Evolutionary conservation across 2,113 vertebrate species (phyloP), one percentile per base, ranked within the genome.

Genomic region (Hippoglossus stenolepis): DNA sequence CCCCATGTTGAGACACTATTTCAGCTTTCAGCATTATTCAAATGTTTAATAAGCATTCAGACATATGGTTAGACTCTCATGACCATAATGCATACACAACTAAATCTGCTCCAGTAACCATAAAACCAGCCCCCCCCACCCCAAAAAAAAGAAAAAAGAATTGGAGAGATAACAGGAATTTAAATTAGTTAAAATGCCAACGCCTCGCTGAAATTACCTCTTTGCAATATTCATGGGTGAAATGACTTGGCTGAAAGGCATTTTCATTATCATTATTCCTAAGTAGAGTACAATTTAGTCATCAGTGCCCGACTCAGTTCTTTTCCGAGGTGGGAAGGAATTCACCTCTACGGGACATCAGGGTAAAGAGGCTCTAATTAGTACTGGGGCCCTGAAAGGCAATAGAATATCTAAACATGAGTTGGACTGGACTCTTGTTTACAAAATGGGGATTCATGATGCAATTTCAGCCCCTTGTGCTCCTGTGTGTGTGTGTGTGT

Each of bases 111-210:
- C 70, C 70, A 86, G 69, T 82, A 82, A 82, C 87, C 82, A 84
- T 71, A 89, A 82, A 89, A 89, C 74, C 56, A 63, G 78, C 73
- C 40, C 77, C 24, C 24, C 24, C n/a, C n/a, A 0, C 24, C 24
- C 24, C 24, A 1, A 0, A 28, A 8, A 5, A 23, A 17, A 15
- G 7, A 45, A 23, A 2, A 60, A 77, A 85, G 62, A 82, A 51
- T 69, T 14, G 2, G 79, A 72, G 75, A 38, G 64, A 84, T 83
- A 90, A 87, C 84, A 89, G 85, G 89, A 92, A 93, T 93, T 91
- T 89, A 87, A 93, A 94, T 92, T 76, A 90, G 88, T 83, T 91
- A 91, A 94, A 93, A 94, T 90, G 92, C 86, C 91, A 92, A 85
- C 72, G 80, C 85, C 90, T 89, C 82, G 60, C 87, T 91, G 87